Conservation (phyloP, 2,797 vertebrate genomes). For the Neopelma chrysocephalum region DNA sequence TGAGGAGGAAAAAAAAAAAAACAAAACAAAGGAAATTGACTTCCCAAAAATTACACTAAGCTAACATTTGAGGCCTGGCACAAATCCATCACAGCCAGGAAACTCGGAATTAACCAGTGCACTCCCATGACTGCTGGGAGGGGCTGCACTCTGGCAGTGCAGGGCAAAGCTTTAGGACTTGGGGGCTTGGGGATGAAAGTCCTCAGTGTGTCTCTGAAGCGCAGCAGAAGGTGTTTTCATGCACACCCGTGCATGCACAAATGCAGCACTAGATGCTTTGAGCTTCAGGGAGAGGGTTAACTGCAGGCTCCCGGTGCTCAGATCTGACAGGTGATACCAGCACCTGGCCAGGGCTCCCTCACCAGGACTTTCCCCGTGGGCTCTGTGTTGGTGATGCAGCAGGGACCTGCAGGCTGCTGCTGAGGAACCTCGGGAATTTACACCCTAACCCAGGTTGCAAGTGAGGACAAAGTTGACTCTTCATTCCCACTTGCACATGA, state of each 20-base stretch:
- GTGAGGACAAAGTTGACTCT: neutral
- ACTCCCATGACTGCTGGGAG: neutral
- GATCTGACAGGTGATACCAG: neutral
- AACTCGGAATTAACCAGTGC: constrained; percentile 70
- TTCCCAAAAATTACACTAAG: constrained; percentile 81
- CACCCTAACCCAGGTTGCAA: neutral
- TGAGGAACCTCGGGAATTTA: neutral
- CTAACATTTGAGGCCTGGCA: constrained; percentile 77
- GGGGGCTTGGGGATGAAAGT: neutral
- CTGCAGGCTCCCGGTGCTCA: neutral
- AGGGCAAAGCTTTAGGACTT: rapidly evolving
- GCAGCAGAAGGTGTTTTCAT: neutral
- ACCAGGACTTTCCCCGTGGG: neutral
- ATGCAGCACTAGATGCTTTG: neutral
- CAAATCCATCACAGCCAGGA: constrained; percentile 76
- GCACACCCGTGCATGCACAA: neutral
- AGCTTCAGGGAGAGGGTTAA: neutral
- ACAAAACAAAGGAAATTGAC: constrained; percentile 73
- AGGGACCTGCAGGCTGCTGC: neutral
- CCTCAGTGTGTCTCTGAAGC: rapidly evolving
- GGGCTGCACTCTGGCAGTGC: neutral
- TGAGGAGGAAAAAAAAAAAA: neutral
- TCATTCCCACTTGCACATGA: neutral
- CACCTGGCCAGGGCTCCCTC: neutral
- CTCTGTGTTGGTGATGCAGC: neutral